Conservation (phyloP, 2,888 invertebrate genomes). For the Perithous albicinctus region DNA sequence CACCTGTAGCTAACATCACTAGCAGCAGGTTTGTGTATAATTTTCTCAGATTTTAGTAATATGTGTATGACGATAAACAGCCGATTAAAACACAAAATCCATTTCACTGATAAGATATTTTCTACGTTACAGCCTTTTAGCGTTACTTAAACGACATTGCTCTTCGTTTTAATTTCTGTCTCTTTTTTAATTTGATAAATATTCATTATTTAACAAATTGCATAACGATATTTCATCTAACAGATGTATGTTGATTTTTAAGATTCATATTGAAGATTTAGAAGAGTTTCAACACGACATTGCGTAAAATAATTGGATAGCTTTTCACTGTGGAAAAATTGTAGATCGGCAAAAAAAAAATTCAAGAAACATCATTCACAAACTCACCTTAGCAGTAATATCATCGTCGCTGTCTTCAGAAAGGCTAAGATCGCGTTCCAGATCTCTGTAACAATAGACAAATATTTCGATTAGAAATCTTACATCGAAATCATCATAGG, state of each 20-base stretch:
- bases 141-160: background rate
- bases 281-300: background rate
- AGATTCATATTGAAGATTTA: background rate
- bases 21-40: background rate
- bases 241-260: background rate
- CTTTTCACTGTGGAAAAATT: background rate
- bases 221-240: too few species aligned
- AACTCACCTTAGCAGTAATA: conserved; percentile 80
- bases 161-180: too few species aligned
- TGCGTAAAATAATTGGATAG: background rate
- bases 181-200: too few species aligned
- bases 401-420: conserved; percentile 93
- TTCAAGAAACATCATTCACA: too few species aligned
- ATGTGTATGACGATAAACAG: background rate
- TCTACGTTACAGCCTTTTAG: background rate
- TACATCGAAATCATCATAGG: background rate
- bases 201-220: too few species aligned
- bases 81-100: background rate
- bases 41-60: background rate
- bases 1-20: background rate
- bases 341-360: too few species aligned
- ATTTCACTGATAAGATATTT: background rate
- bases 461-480: conserved; percentile 13
- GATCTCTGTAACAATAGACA: conserved; percentile 84
- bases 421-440: conserved; percentile 89